Evolutionary conservation across 2,797 vertebrate species (phyloP), one percentile per base, ranked within the genome.

Genomic region (Acomys russatus): DNA sequence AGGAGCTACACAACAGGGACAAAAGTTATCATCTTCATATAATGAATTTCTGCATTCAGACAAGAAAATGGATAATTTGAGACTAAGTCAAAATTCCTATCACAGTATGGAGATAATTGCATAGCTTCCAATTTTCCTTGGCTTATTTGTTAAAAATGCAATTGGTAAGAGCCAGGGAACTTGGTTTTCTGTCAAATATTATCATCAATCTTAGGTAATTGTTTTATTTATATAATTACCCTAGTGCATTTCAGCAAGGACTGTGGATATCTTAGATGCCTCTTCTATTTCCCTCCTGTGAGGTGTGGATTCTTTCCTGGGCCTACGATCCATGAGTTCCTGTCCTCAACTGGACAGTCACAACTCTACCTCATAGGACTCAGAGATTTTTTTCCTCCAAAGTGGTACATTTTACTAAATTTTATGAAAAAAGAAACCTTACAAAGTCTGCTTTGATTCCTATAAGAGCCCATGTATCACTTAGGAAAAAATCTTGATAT

Each of bases 221-320:
- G 33, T 73, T 91, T 92, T 79, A 92, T 84, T 73, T 84, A 11
- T 78, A 28, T 92, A 51, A 59, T 97, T 74, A 89, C 35, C 84
- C 74, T 54, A 56, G 38, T 95, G 44, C 6, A 78, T 15, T 80
- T 20, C n/a, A 90, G 56, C 33, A 80, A 74, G n/a, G 35, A 0
- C 9, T 68, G 64, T 92, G 23, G 6, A n/a, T 86, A 87, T 83
- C 68, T 68, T 56, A 59, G 86, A 54, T 84, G 18, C 4, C 9
- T 51, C 0, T 66, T 74, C n/a, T 18, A 17, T 9, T 83, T 80
- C 28, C 79, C 23, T 64, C 63, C 9, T 74, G 1, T 38, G 22
- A 74, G 91, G 38, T 73, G 22, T 78, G 14, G 51, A 80, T 28
- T 23, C 56, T 28, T 64, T 88, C 6, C 23, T 74, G 7, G 33